phyloP scores from a whole-genome alignment of 2,797 vertebrate species.

The Tinamus major region DNA sequence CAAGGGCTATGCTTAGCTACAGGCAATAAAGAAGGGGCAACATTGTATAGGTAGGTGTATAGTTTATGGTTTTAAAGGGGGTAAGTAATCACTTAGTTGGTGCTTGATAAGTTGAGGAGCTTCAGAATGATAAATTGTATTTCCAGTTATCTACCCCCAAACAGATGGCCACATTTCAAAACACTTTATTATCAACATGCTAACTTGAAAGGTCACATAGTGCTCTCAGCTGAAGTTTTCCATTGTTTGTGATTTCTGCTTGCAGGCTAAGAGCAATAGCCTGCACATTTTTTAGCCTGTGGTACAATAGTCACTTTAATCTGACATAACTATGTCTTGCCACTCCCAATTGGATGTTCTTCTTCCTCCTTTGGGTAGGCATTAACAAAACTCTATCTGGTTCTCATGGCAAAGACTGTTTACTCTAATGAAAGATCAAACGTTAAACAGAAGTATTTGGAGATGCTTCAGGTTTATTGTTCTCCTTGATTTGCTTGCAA shows the following conservation, averaged over 20 bases:
- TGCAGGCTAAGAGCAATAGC: slow-evolving; percentile 40
- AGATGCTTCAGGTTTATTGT: slow-evolving; percentile 16
- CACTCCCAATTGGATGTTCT: background rate
- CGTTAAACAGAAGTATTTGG: slow-evolving; percentile 4
- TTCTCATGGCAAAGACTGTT: background rate
- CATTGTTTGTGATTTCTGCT: slow-evolving; percentile 48
- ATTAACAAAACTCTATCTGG: slow-evolving; percentile 2
- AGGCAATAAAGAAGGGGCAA: background rate
- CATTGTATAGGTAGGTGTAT: background rate
- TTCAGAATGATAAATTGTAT: slow-evolving; percentile 31
- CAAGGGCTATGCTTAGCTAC: background rate
- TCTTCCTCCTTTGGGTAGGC: background rate
- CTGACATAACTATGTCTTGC: background rate
- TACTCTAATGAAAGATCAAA: background rate
- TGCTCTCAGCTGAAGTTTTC: slow-evolving; percentile 38
- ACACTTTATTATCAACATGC: slow-evolving; percentile 13
- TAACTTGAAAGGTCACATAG: slow-evolving; percentile 46
- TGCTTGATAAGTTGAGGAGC: background rate
- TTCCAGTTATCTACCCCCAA: slow-evolving; percentile 61
- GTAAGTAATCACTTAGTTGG: background rate
- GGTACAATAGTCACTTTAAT: slow-evolving; percentile 12
- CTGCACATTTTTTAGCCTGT: slow-evolving; percentile 12
- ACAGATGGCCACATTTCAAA: slow-evolving; percentile 57
- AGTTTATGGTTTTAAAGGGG: background rate
- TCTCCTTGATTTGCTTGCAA: background rate